A percentile compares a stretch with the other conserved stretches of the same genome.
Conservation (phyloP, 2,888 invertebrate genomes). For the Ophion obscuratus region DNA sequence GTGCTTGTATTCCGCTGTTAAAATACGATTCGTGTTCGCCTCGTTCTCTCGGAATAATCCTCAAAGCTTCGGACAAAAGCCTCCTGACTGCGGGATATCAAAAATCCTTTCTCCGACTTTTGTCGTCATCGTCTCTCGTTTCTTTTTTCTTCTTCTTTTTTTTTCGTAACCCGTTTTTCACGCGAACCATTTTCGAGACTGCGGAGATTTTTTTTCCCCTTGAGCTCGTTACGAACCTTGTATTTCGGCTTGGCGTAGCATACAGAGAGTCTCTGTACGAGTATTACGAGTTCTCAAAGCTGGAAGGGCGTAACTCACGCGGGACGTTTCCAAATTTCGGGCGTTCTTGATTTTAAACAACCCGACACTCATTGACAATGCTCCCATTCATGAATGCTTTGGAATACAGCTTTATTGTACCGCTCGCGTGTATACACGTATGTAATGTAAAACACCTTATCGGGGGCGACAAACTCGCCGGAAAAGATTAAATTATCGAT, state of each 20-base stretch:
- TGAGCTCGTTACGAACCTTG: conserved; percentile 43
- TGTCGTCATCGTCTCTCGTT: conserved; percentile 42
- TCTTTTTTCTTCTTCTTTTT: conserved; percentile 9
- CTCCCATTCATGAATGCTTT: conserved; percentile 57
- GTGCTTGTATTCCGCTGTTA: conserved; percentile 21
- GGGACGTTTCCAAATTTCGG: background rate
- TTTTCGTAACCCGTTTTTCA: conserved; percentile 34
- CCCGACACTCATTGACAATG: conserved; percentile 57
- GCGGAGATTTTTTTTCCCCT: conserved; percentile 15
- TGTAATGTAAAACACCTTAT: conserved; percentile 51
- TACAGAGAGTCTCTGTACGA: conserved; percentile 54
- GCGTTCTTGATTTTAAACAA: background rate
- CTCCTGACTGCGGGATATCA: conserved; percentile 59
- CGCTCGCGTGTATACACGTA: conserved; percentile 7
- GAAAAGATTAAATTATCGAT: conserved; percentile 65
- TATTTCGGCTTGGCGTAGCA: conserved; percentile 21
- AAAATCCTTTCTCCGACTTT: conserved; percentile 51
- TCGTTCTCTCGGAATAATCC: conserved; percentile 60
- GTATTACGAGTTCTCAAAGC: background rate
- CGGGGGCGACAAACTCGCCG: conserved; percentile 54
- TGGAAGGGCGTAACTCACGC: conserved; percentile 12
- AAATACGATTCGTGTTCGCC: conserved; percentile 48
- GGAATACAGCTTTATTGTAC: conserved; percentile 39
- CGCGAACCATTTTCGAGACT: conserved; percentile 34
- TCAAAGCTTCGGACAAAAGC: conserved; percentile 63